These are phyloP conservation scores for Drosophila paucipuncta DNA, from an alignment of 2,888 invertebrate species.

Conservation along the genomic window DNA sequence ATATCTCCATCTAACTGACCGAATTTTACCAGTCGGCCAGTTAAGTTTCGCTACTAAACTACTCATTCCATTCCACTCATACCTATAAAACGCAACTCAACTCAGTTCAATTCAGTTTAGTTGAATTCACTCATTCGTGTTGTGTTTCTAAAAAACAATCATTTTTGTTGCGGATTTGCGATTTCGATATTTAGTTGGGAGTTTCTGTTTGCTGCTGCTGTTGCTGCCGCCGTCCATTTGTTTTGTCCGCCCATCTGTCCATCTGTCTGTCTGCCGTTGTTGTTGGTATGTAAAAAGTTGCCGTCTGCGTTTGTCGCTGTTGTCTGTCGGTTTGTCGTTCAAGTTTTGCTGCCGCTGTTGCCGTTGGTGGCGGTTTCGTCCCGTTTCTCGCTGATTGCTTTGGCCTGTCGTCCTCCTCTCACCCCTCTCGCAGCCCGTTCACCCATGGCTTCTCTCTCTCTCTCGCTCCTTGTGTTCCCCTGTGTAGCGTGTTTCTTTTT, in stretches of 20 bases:
- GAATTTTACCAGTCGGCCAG: constrained; percentile 32
- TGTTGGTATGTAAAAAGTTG: constrained; percentile 49
- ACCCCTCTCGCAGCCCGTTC: constrained; percentile 3
- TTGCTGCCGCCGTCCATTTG: constrained; percentile 32
- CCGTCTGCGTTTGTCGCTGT: constrained; percentile 34
- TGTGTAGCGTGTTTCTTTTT: constrained; percentile 72
- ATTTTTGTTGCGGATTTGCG: constrained; percentile 68
- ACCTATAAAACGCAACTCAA: constrained; percentile 10
- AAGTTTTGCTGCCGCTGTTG: constrained; percentile 42
- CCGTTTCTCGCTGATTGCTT: constrained; percentile 60
- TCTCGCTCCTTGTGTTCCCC: constrained; percentile 20
- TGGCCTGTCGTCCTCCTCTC: constrained; percentile 15
- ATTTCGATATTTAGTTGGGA: constrained; percentile 77
- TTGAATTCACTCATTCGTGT: constrained; percentile 42
- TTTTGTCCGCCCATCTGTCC: constrained; percentile 47
- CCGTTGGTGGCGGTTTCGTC: constrained; percentile 62
- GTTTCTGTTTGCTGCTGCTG: constrained; percentile 35
- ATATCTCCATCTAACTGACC: constrained; percentile 32
- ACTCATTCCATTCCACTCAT: constrained; percentile 21
- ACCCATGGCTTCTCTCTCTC: constrained; percentile 15
- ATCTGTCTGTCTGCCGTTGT: constrained; percentile 22
- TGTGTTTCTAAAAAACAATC: constrained; percentile 62
- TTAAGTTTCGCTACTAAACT: constrained; percentile 23
- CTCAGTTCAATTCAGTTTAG: constrained; percentile 8
- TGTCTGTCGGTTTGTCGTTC: constrained; percentile 50